Evolutionary conservation across 2,888 invertebrate genomes (phyloP).

Genomic region (Lithophane semibrunnea): DNA sequence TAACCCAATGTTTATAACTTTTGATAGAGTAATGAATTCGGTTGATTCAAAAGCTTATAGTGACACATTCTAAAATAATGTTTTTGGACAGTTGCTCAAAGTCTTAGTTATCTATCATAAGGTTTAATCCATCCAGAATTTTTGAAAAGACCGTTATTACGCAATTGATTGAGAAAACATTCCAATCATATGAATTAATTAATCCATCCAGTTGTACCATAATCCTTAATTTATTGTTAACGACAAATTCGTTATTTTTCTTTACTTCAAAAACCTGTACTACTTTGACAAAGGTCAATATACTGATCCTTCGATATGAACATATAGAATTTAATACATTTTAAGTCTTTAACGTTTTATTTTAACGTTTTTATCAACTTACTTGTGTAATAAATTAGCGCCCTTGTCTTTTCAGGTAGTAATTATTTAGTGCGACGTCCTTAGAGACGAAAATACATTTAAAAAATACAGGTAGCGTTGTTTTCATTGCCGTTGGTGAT

Average conservation of each 20-base stretch:
- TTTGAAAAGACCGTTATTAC: background rate
- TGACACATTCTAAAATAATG: background rate
- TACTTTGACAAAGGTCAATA: slow-evolving; percentile 43
- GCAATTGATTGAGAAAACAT: slow-evolving; percentile 13
- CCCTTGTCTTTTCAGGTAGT: slow-evolving; percentile 61
- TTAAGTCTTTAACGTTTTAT: slow-evolving; percentile 33
- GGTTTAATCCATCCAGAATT: background rate
- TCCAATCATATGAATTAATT: slow-evolving; percentile 22
- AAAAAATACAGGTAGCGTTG: slow-evolving; percentile 38
- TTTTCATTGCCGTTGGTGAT: slow-evolving; percentile 42
- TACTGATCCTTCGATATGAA: slow-evolving; percentile 40
- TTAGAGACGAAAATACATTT: slow-evolving; percentile 51
- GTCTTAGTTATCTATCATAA: background rate
- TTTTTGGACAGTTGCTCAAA: background rate
- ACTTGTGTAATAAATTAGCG: slow-evolving; percentile 54
- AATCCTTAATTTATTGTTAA: slow-evolving; percentile 52
- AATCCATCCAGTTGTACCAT: slow-evolving; percentile 20
- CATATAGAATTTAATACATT: slow-evolving; percentile 30
- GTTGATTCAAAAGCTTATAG: background rate
- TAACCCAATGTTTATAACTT: background rate
- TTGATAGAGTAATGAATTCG: background rate
- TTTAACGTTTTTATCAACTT: slow-evolving; percentile 44
- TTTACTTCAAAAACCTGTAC: slow-evolving; percentile 23
- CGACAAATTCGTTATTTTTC: slow-evolving; percentile 22
- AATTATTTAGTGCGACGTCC: slow-evolving; percentile 50